A percentile compares a stretch with the other conserved stretches of the same genome.
These are phyloP conservation scores for Anguilla anguilla DNA, from an alignment of 2,797 vertebrate genomes.

Conservation along the genomic window DNA sequence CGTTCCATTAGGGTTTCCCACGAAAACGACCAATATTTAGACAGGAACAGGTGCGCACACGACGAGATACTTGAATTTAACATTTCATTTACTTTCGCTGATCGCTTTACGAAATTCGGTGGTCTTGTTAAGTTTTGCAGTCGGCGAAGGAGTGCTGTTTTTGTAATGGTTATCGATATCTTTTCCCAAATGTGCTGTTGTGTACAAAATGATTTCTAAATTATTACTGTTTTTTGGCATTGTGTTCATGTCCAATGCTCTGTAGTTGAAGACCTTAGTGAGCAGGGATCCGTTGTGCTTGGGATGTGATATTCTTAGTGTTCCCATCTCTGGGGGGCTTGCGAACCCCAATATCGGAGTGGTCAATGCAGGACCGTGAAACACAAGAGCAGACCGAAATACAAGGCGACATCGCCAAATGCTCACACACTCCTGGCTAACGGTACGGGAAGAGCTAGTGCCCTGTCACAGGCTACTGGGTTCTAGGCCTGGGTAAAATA, in stretches of 20 bases:
- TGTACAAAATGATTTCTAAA: slow-evolving; percentile 64
- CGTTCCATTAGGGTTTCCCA: background rate
- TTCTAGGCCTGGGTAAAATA: too few relatives aligned
- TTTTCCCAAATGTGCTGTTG: slow-evolving; percentile 28
- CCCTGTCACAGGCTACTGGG: too few relatives aligned
- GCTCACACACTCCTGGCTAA: background rate
- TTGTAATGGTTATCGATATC: slow-evolving; percentile 39
- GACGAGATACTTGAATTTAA: slow-evolving; percentile 70
- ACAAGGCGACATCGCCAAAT: background rate
- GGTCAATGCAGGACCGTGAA: background rate
- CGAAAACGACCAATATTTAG: background rate
- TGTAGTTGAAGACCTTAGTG: slow-evolving; percentile 8
- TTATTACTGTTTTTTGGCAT: slow-evolving; percentile 53
- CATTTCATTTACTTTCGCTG: slow-evolving; percentile 56
- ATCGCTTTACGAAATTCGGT: slow-evolving; percentile 47
- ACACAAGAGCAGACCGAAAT: slow-evolving; percentile 6
- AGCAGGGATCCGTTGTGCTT: background rate
- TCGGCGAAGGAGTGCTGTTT: slow-evolving; percentile 61
- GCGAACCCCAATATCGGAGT: background rate
- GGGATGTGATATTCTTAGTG: background rate
- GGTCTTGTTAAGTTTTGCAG: slow-evolving; percentile 64
- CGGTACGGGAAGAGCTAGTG: background rate
- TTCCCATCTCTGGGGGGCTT: background rate
- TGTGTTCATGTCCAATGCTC: background rate
- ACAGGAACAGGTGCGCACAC: background rate